phyloP scores from a whole-genome alignment of 1,140 invertebrate species.

The Zaprionus vittiger region DNA sequence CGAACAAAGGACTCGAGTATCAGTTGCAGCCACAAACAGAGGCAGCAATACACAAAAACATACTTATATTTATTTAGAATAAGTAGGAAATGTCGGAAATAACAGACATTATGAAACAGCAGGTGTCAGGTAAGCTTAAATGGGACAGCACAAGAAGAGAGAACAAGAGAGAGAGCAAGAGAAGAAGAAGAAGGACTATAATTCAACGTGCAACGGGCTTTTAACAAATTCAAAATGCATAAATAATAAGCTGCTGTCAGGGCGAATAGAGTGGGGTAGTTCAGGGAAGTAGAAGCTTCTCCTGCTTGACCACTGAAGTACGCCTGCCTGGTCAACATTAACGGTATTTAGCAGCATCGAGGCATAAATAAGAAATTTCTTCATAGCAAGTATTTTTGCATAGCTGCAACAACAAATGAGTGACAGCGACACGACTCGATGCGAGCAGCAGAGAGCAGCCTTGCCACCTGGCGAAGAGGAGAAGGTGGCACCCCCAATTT shows the following conservation, averaged over 20 bases:
- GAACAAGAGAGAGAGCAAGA: too few species aligned
- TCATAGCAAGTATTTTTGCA: constrained; percentile 43
- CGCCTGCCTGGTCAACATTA: constrained; percentile 43
- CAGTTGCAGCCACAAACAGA: not conserved
- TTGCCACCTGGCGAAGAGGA: not conserved
- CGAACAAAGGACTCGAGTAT: constrained; percentile 12
- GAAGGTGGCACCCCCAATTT: constrained; percentile 18
- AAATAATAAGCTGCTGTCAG: constrained; percentile 59
- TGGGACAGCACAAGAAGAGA: not conserved
- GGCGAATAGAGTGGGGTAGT: not conserved
- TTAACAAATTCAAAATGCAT: constrained; percentile 74
- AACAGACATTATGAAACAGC: constrained; percentile 53
- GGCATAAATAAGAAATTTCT: constrained; percentile 55
- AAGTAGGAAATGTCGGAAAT: constrained; percentile 36
- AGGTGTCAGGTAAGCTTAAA: constrained; percentile 54
- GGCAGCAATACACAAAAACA: constrained; percentile 23
- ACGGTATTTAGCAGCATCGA: constrained; percentile 61
- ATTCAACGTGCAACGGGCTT: constrained; percentile 42
- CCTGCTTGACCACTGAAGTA: constrained; percentile 27
- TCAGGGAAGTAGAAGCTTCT: not conserved
- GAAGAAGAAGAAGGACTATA: not conserved
- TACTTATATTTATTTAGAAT: constrained; percentile 37
- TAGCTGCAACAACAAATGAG: constrained; percentile 55
- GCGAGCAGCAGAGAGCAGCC: not conserved
- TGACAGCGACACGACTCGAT: constrained; percentile 46